Evolutionary conservation across 2,888 invertebrate species (phyloP).

Genomic region (Cephus pulcher): DNA sequence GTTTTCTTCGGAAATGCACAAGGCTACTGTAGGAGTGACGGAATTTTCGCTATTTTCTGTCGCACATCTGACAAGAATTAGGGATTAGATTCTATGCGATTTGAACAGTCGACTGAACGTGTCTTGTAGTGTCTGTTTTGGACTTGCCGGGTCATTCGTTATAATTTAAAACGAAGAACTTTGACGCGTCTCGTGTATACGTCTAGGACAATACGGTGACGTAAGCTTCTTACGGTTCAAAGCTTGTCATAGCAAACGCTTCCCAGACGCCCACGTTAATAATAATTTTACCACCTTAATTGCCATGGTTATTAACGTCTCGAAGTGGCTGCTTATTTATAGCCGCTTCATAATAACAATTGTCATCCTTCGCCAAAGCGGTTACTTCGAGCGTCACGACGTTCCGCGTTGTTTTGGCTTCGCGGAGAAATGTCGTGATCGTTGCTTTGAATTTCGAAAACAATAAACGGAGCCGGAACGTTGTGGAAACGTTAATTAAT

Average conservation of each 20-base stretch:
- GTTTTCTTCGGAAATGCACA: not conserved
- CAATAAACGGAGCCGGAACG: too few species aligned
- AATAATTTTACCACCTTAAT: conserved; percentile 51
- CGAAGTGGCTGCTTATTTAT: conserved; percentile 16
- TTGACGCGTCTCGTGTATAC: not conserved
- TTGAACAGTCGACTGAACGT: not conserved
- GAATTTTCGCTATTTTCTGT: not conserved
- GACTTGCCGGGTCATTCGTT: conserved; percentile 44
- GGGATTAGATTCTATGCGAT: not conserved
- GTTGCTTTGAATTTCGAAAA: too few species aligned
- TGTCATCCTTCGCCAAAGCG: not conserved
- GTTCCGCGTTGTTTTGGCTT: not conserved
- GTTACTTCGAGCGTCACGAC: not conserved
- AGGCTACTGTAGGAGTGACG: not conserved
- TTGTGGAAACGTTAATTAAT: not conserved
- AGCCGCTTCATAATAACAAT: not conserved
- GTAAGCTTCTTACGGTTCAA: conserved; percentile 34
- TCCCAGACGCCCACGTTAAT: conserved; percentile 45
- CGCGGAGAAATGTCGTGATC: not conserved
- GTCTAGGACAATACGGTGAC: conserved; percentile 30
- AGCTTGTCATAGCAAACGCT: conserved; percentile 17
- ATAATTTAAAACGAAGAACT: conserved; percentile 35
- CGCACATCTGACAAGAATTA: not conserved
- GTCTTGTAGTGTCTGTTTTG: not conserved
- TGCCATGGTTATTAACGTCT: conserved; percentile 50